Conservation (phyloP, 2,797 vertebrate genomes). For the Denticeps clupeoides region DNA sequence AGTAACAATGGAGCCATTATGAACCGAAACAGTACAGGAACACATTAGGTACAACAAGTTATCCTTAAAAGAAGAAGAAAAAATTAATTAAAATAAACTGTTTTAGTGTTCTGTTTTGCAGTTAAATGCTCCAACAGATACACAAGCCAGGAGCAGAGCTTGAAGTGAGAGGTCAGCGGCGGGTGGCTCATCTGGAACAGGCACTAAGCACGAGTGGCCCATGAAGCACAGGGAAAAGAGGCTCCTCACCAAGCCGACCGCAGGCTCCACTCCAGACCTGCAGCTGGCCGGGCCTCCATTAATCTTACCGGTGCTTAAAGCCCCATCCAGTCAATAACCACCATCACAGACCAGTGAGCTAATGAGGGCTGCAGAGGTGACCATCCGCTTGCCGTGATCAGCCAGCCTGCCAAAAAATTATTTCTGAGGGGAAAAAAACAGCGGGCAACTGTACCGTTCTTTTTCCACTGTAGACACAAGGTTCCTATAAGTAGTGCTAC, state of each 20-base stretch:
- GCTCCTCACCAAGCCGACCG: constrained; percentile 12
- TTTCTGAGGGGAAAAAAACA: too few species aligned
- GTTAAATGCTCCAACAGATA: too few species aligned
- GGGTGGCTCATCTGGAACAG: constrained; percentile 11
- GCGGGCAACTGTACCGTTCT: too few species aligned
- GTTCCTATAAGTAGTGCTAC: too few species aligned
- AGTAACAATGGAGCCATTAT: too few species aligned
- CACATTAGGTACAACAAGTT: too few species aligned
- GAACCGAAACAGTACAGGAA: too few species aligned
- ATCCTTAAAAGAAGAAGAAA: too few species aligned
- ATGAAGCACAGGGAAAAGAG: constrained; percentile 18
- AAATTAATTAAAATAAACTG: too few species aligned
- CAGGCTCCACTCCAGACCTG: constrained; percentile 17
- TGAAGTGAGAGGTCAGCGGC: constrained; percentile 17
- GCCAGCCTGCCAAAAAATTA: too few species aligned
- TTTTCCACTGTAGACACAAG: too few species aligned
- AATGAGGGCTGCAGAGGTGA: constrained; percentile 29
- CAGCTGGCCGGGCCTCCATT: constrained; percentile 25
- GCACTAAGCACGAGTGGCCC: constrained; percentile 18
- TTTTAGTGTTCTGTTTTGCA: too few species aligned
- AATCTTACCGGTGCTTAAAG: constrained; percentile 32
- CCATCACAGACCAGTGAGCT: constrained; percentile 29
- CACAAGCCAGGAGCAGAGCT: constrained; percentile 12
- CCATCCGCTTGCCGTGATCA: constrained; percentile 16
- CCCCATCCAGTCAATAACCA: constrained; percentile 29